phyloP scores from a whole-genome alignment of 2,888 invertebrate species.

The Muschampia staudingeri region DNA sequence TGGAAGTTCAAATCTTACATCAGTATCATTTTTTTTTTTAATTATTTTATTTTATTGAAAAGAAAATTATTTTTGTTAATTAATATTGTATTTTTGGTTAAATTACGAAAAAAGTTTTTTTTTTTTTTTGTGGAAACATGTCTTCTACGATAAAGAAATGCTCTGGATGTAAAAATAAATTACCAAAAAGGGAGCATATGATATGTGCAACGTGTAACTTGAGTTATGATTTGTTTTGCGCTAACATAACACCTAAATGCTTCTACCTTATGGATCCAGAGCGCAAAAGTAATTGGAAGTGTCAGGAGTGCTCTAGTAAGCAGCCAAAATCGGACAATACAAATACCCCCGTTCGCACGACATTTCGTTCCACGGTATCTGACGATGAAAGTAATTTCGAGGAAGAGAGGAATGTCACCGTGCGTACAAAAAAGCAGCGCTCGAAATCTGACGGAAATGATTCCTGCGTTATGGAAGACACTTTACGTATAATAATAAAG shows the following conservation, averaged over 20 bases:
- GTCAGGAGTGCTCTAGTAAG: constrained; percentile 51
- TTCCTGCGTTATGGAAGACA: constrained; percentile 2
- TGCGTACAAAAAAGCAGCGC: background rate
- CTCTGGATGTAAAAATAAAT: constrained; percentile 31
- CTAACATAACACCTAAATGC: constrained; percentile 43
- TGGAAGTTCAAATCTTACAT: too few species aligned
- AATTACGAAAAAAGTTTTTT: too few species aligned
- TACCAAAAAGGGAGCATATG: constrained; percentile 39
- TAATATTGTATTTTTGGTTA: too few species aligned
- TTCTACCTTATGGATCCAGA: constrained; percentile 46
- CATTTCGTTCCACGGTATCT: background rate
- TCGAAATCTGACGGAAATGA: background rate
- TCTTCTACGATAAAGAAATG: constrained; percentile 26
- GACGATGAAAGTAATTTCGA: background rate
- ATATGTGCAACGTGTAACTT: constrained; percentile 35
- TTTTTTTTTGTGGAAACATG: background rate
- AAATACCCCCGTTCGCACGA: constrained; percentile 46
- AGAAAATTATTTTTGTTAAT: too few species aligned
- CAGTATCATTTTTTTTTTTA: too few species aligned
- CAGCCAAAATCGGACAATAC: constrained; percentile 47
- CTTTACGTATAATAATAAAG: constrained; percentile 18
- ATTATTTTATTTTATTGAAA: too few species aligned
- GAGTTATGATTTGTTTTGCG: constrained; percentile 46
- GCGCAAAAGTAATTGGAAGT: constrained; percentile 42
- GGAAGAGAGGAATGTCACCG: background rate